These are phyloP conservation scores for Dallia pectoralis DNA, from an alignment of 2,797 vertebrate species.

Conservation along the genomic window DNA sequence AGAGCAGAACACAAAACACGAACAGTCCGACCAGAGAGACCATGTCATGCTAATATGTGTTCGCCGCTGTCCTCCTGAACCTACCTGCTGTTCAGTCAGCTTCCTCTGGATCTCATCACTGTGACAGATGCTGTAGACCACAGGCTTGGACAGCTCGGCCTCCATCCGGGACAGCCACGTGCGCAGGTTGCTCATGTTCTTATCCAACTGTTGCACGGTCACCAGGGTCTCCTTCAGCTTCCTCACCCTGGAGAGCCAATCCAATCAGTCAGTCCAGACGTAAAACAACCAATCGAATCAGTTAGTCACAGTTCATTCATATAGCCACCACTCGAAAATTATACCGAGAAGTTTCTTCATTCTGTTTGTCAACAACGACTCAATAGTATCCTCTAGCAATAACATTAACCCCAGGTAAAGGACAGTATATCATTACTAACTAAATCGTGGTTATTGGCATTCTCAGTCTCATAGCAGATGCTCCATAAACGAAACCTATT, in stretches of 20 bases:
- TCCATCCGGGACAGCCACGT: constrained; percentile 91
- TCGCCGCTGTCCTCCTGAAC: constrained; percentile 4
- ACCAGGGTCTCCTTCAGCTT: constrained; percentile 95
- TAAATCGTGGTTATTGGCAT: neutral
- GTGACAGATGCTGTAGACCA: constrained; percentile 87
- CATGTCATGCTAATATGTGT: neutral
- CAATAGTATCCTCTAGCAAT: neutral
- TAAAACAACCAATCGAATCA: neutral
- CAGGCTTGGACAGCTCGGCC: constrained; percentile 87
- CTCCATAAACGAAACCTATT: neutral
- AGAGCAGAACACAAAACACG: no score
- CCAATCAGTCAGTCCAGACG: neutral
- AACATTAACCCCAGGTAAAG: neutral
- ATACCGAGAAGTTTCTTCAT: neutral
- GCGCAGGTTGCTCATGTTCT: constrained; percentile 94
- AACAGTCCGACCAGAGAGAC: neutral
- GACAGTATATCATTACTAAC: neutral
- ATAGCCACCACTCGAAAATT: neutral
- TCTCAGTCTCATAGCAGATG: neutral
- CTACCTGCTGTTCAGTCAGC: constrained; percentile 92
- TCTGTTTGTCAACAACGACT: neutral
- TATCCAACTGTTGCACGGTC: constrained; percentile 91
- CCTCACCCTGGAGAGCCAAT: constrained; percentile 80
- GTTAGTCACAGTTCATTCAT: constrained; percentile 12
- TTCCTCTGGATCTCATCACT: constrained; percentile 92